These are phyloP conservation scores for Agrochola circellaris DNA, from an alignment of 2,888 invertebrate genomes.

Conservation along the genomic window DNA sequence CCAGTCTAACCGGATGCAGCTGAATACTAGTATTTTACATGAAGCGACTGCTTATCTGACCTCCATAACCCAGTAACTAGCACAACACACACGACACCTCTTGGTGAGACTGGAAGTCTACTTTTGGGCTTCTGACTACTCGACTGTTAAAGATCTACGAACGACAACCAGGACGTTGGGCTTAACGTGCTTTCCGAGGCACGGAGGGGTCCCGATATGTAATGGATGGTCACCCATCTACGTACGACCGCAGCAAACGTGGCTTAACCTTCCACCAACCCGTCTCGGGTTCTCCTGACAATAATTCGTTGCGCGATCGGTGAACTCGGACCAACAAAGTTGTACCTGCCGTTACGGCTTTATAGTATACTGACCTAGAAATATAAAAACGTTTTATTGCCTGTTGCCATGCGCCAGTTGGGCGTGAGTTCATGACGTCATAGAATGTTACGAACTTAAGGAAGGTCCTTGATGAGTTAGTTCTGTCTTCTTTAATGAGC, in stretches of 20 bases:
- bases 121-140: background rate
- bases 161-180: background rate
- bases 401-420: conserved; percentile 35
- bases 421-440: background rate
- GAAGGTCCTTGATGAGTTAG: background rate
- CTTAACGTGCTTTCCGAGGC: background rate
- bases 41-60: background rate
- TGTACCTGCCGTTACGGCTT: background rate
- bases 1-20: background rate
- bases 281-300: background rate
- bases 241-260: background rate
- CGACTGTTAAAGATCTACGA: background rate
- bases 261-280: background rate
- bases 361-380: conserved; percentile 29
- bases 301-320: background rate
- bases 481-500: background rate
- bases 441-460: background rate
- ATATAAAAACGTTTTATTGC: conserved; percentile 20
- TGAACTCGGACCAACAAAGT: background rate
- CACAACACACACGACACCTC: too few relatives aligned
- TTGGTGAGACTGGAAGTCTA: background rate
- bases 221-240: background rate
- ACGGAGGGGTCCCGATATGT: background rate
- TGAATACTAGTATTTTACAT: background rate
- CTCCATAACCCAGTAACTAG: background rate